Evolutionary conservation across 2,113 vertebrate species (phyloP), one percentile per base, ranked within the genome.

Genomic region (Chamaetylas fuelleborni): DNA sequence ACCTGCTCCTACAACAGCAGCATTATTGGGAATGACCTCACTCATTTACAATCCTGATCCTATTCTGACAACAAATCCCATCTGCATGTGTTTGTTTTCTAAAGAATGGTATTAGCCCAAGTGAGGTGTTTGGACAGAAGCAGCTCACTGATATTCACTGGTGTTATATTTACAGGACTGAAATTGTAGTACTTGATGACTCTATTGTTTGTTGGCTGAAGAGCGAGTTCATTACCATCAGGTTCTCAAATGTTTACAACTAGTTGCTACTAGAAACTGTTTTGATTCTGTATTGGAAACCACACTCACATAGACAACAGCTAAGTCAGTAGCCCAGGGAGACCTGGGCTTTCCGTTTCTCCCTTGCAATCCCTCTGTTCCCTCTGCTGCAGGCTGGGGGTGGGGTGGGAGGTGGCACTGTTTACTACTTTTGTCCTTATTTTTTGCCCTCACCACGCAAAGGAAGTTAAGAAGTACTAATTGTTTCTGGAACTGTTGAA

Each of bases 41-140:
- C 88, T 78, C 93, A 92, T 95, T 95, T 95, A 93, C 74, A 88
- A 4, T 90, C 93, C 71, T 62, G 81, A 86, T 91, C 76, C 74
- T 88, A 93, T 95, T 95, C 90, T 88, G 94, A 95, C 92, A 97
- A 95, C 94, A 96, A 96, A 96, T 70, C 87, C 94, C 95, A 96
- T 95, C 93, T 96, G 96, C 9, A 51, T 78, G 82, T 96, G 85
- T 95, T 97, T 96, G 81, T 90, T 96, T 91, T 94, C 87, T 88
- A 70, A 90, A 95, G 85, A 72, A 77, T 80, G 62, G 65, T 78
- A 82, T 79, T 70, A 96, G 34, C 62, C 47, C n/a, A n/a, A 43
- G 71, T 53, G 64, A 86, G 85, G 71, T 91, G 90, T 90, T 93
- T 88, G 71, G 79, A 74, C 53, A 66, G 85, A 93, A 91, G 84